Evolutionary conservation across 2,888 invertebrate genomes (phyloP), one percentile per base, ranked within the genome.

Genomic region (Andricus quercusramuli): DNA sequence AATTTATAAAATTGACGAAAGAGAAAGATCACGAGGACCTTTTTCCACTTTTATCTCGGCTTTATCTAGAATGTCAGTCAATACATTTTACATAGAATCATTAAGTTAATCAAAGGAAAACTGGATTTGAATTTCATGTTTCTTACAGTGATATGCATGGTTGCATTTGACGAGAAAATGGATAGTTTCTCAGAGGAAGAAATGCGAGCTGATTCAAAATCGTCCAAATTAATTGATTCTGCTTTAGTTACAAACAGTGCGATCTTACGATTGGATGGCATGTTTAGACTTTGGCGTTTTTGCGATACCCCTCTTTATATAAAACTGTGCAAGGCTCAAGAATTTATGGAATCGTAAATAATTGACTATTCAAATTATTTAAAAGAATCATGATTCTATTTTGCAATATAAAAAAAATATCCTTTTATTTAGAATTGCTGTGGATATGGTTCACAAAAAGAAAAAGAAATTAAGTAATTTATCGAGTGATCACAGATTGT

Each of bases 41-140:
- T 89, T 91, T 97, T 80, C 94, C 95, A 0, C 94, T 95, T 89
- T 91, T 97, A 29, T 95, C 96, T 59, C 94, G 96, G 82, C 93
- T 97, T 78, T 96, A 96, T 92, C 94, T 98, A 81, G 97, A 98
- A 94, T 93, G 98, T 97, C 94, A 93, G 94, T 85, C 77, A 59
- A 67, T 62, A 5, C 59, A 25, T 11, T 56, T 56, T 64, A 51
- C 22, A 47, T 66, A n/a, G 11, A 76, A 62, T 76, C 41, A 32
- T 64, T 51, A 32, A 32, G 20, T 64, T 62, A 32, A 41, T 0
- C n/a, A 47, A 47, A 8, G 8, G 5, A 17, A 78, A n/a, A 37
- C 3, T 65, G 13, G 20, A 66, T n/a, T 37, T 13, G 59, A 79
- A 47, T 67, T 68, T 5, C 76, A 17, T 29, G 8, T 77, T 20